Base-by-base conservation (phyloP, 2,888 invertebrate genomes). In the Melinopterus prodromus region DNA sequence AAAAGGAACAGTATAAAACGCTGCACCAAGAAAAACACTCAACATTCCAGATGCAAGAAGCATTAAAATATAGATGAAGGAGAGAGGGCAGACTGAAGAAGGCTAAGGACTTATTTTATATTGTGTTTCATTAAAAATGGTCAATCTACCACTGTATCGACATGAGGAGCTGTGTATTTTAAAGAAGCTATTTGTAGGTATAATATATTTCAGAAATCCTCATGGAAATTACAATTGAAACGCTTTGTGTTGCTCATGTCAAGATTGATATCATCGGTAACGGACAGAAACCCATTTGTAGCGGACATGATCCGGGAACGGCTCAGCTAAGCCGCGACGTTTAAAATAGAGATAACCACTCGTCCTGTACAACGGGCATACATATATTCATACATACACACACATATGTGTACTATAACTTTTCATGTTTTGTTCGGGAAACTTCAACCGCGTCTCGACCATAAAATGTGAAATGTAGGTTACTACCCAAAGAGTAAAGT, bases 371-470 rank as follows among this genome's bases (percentile, higher is more conserved):
- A 53, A 7, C 53, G 53, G 12, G 53, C 7, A 53, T 53, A 53
- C 26, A 26, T 26, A 26, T 3, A 53, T 53, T 9, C 53, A 53
- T 53, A 53, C 53, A 53, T 53, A 53, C 35, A 16, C 36, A 16
- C 36, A 74, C 74, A 35, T 74, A 37, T 36, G 74, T 37, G 74
- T 74, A 37, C 74, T 35, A 74, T 74, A 74, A 74, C 74, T 74
- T 37, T 74, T 74, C 35, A 35, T 37, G 74, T 74, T 35, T 74
- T 53, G 53, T 74, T 74, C 74, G 6, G 74, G 74, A 74, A 74
- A 74, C 37, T 74, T 74, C 74, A 35, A 37, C 74, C 35, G 74
- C 74, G 74, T 74, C 36, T 74, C 74, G n/a, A 35, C 74, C 74
- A 74, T 74, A 74, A 74, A 74, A 74, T 37, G 36, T 35, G 74